phyloP scores from a whole-genome alignment of 2,113 vertebrate species.

The Speoplatyrhinus poulsoni region DNA sequence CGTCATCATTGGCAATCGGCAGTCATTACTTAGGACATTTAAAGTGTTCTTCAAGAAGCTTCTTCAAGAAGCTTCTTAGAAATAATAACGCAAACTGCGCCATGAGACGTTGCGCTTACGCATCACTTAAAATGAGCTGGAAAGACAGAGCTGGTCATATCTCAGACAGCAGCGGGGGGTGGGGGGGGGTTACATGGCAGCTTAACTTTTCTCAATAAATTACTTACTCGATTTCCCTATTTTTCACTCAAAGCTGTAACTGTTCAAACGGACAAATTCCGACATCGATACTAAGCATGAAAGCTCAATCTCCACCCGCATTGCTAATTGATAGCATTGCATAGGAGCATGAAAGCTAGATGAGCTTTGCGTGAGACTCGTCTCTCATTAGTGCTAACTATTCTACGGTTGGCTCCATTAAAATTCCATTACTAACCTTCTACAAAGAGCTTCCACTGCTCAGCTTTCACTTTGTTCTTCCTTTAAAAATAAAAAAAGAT shows the following conservation, averaged over 20 bases:
- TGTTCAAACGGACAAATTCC: constrained; percentile 69
- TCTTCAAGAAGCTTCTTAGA: constrained; percentile 19
- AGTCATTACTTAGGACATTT: constrained; percentile 9
- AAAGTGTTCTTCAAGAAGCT: constrained; percentile 25
- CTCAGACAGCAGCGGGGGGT: constrained; percentile 55
- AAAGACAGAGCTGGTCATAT: constrained; percentile 48
- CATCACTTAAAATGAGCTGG: constrained; percentile 46
- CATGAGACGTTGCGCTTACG: constrained; percentile 24
- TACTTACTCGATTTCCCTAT: constrained; percentile 11
- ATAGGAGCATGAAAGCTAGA: constrained; percentile 50
- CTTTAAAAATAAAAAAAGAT: constrained; percentile 24
- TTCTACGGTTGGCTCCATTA: constrained; percentile 50
- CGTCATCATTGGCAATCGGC: constrained; percentile 10
- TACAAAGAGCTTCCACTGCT: constrained; percentile 43
- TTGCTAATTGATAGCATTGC: constrained; percentile 66
- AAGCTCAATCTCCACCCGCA: constrained; percentile 53
- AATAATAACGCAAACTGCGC: constrained; percentile 19
- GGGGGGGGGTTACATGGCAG: constrained; percentile 27
- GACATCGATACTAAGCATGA: constrained; percentile 58
- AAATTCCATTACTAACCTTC: constrained; percentile 55
- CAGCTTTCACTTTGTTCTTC: constrained; percentile 27
- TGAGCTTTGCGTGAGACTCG: constrained; percentile 36
- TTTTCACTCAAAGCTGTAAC: constrained; percentile 55
- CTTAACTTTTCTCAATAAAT: constrained; percentile 23
- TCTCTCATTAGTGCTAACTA: constrained; percentile 61